Evolutionary conservation across 2,113 vertebrate species (phyloP).

Genomic region (Phyllostomus discolor): DNA sequence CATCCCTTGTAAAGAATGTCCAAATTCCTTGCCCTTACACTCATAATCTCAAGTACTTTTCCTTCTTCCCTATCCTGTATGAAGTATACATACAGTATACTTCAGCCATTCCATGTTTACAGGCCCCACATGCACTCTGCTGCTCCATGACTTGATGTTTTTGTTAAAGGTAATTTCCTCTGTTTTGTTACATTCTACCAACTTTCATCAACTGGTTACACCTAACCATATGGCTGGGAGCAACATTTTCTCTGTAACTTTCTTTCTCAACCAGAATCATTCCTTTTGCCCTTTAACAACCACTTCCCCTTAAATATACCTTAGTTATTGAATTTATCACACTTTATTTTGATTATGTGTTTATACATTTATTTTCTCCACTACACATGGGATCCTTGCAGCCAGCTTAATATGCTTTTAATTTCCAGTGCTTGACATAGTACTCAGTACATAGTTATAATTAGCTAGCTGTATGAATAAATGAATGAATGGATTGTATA

Average conservation of each 20-base stretch:
- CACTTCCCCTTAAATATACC: not conserved
- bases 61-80: not conserved
- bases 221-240: not conserved
- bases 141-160: not conserved
- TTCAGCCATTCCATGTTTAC: not conserved
- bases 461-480: not conserved
- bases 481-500: not conserved
- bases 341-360: not conserved
- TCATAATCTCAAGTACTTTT: not conserved
- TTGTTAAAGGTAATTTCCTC: not conserved
- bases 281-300: not conserved
- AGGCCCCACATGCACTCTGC: too few species aligned
- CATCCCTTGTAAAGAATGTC: not conserved
- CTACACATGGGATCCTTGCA: not conserved
- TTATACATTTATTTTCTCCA: constrained; percentile 20
- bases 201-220: not conserved
- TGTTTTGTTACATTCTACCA: not conserved
- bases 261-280: not conserved
- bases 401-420: not conserved
- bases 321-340: not conserved
- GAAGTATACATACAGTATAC: not conserved
- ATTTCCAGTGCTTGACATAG: not conserved
- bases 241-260: not conserved
- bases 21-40: not conserved
- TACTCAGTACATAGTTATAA: not conserved